Conservation (phyloP, 2,113 vertebrate genomes). For the Donacobius atricapilla region DNA sequence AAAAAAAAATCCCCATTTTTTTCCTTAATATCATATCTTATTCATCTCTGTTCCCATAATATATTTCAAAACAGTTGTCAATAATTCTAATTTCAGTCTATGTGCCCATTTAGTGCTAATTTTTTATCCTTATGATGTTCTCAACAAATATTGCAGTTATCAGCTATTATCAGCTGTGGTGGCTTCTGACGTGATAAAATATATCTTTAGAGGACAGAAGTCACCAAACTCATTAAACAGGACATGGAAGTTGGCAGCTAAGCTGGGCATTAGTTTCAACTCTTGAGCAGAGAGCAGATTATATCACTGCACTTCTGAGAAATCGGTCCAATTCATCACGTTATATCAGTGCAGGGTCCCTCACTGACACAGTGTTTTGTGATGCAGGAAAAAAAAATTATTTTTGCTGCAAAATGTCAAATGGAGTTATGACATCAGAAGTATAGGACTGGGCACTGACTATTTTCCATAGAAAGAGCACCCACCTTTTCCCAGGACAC, state of each 20-base stretch:
- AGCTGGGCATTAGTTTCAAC: not conserved
- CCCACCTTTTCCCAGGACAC: fast-evolving
- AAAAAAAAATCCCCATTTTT: not conserved
- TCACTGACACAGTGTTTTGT: not conserved
- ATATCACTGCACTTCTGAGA: not conserved
- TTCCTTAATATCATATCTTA: not conserved
- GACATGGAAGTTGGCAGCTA: not conserved
- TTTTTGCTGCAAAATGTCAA: not conserved
- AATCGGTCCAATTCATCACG: not conserved
- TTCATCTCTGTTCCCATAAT: not conserved
- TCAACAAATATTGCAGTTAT: not conserved
- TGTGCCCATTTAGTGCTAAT: not conserved
- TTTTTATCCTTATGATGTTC: not conserved
- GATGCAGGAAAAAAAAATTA: not conserved
- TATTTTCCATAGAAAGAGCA: not conserved
- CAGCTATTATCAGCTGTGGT: not conserved
- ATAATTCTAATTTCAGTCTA: not conserved
- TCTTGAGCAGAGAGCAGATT: not conserved
- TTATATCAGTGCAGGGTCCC: not conserved
- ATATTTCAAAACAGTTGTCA: not conserved
- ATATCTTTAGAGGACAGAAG: not conserved
- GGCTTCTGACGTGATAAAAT: not conserved
- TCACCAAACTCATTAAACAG: not conserved
- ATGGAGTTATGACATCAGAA: not conserved
- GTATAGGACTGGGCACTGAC: not conserved